Conservation (phyloP, 2,797 vertebrate genomes). For the Otolemur crassicaudatus region DNA sequence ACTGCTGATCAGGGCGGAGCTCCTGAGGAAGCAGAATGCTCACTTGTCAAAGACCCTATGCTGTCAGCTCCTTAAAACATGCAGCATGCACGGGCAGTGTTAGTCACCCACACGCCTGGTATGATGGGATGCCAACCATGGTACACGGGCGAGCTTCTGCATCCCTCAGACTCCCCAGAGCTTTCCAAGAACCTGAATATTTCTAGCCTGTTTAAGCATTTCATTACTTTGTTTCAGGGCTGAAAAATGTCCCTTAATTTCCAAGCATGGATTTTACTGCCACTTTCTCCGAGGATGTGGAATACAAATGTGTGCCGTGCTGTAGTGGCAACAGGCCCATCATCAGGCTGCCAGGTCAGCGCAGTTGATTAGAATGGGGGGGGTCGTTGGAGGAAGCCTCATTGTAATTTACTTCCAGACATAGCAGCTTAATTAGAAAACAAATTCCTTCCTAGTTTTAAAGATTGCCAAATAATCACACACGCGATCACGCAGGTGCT, state of each 20-base stretch:
- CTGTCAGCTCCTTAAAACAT: background rate
- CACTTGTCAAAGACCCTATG: background rate
- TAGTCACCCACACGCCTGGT: background rate
- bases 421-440: slow-evolving; percentile 78
- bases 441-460: slow-evolving; percentile 66
- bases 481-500: slow-evolving; percentile 22
- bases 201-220: slow-evolving; percentile 15
- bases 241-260: slow-evolving; percentile 73
- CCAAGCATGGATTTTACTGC: slow-evolving; percentile 60
- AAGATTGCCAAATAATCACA: slow-evolving; percentile 60
- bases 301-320: background rate
- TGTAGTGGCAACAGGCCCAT: background rate
- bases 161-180: background rate
- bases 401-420: slow-evolving; percentile 67
- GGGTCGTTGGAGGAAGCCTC: slow-evolving; percentile 67
- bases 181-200: slow-evolving; percentile 27
- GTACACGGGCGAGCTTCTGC: accelerated
- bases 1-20: background rate
- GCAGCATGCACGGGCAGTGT: slow-evolving; percentile 35
- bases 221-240: slow-evolving; percentile 67
- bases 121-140: too few species aligned
- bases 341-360: slow-evolving; percentile 21
- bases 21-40: background rate
- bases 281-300: slow-evolving; percentile 15
- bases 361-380: slow-evolving; percentile 62